Conservation (phyloP, 2,113 vertebrate genomes). For the Hystrix brachyura region DNA sequence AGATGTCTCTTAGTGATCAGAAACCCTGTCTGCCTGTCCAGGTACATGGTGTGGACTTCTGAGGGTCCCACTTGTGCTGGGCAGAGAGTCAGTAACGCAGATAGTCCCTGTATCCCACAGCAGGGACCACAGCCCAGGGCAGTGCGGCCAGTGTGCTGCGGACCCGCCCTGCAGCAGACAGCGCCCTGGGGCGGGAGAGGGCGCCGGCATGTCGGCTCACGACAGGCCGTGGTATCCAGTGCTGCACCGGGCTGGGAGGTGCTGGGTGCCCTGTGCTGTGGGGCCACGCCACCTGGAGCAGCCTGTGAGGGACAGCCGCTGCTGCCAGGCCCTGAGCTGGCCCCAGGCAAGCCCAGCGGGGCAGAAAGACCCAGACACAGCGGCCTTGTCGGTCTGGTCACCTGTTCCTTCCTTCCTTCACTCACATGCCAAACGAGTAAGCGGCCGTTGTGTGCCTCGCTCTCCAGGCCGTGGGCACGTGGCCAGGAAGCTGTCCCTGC, state of each 20-base stretch:
- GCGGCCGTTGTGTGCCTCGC: background rate
- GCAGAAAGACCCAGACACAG: fast-evolving
- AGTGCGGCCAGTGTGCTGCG: too few species aligned
- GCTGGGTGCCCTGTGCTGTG: background rate
- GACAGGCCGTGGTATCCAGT: too few species aligned
- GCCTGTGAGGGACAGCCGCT: background rate
- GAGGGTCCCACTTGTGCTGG: background rate
- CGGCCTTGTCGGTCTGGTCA: fast-evolving
- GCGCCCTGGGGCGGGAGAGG: background rate
- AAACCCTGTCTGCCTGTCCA: background rate
- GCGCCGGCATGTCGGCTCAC: background rate
- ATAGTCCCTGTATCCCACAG: background rate
- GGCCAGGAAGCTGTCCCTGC: fast-evolving
- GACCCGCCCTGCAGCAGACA: too few species aligned
- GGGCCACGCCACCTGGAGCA: fast-evolving
- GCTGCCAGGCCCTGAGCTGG: fast-evolving
- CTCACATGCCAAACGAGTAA: background rate
- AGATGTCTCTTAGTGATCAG: background rate
- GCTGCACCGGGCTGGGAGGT: background rate
- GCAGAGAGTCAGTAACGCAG: background rate
- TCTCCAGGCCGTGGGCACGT: background rate
- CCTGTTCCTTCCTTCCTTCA: background rate
- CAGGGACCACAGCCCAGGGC: too few species aligned
- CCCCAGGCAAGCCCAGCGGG: background rate
- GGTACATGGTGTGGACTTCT: background rate